phyloP scores from a whole-genome alignment of 2,113 vertebrate species.

The Genyomyrus donnyi region DNA sequence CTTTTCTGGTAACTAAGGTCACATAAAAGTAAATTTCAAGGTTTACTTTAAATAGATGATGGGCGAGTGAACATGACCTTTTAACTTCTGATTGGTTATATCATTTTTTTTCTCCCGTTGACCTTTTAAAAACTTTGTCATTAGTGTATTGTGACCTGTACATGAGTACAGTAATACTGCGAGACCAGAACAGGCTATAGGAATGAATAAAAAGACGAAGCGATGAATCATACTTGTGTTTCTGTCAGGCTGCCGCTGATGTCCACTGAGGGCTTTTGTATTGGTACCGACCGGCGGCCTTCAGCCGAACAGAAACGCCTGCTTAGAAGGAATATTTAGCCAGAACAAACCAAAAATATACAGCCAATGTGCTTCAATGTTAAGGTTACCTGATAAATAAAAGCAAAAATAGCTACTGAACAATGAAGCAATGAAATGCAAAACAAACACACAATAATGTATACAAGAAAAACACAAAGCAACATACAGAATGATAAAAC shows the following conservation, averaged over 20 bases:
- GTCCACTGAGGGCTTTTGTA: not conserved
- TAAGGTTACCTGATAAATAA: not conserved
- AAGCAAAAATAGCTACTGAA: not conserved
- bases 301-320: not conserved
- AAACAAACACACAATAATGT: not conserved
- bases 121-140: slow-evolving; percentile 14
- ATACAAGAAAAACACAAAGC: not conserved
- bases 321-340: not conserved
- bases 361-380: not conserved
- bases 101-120: not conserved
- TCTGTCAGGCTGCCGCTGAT: not conserved
- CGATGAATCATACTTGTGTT: not conserved
- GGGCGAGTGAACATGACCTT: not conserved
- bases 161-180: not conserved
- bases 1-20: not conserved
- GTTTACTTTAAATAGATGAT: not conserved
- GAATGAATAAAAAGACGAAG: not conserved
- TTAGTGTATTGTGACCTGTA: not conserved
- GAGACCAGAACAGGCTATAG: not conserved
- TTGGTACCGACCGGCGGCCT: not conserved
- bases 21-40: not conserved
- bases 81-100: not conserved
- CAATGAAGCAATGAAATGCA: not conserved
- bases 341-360: not conserved
- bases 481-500: not conserved